Percentiles rank a stretch among this genome's conserved stretches.
Conservation (phyloP, 2,888 invertebrate species). For the Vanessa cardui region DNA sequence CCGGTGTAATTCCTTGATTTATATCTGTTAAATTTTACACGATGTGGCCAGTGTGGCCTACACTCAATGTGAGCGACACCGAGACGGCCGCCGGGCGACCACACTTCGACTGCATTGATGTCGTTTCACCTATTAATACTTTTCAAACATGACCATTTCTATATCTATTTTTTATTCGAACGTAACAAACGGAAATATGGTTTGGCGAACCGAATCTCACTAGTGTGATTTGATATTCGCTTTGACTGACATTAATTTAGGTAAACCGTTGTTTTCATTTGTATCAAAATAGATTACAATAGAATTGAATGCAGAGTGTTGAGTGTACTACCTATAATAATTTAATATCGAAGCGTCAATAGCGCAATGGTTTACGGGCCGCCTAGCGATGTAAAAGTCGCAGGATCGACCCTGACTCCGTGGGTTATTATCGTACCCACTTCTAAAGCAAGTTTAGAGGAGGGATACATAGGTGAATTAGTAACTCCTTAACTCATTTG, state of each 20-base stretch:
- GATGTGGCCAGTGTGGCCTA: conserved; percentile 15
- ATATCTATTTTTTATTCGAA: conserved; percentile 9
- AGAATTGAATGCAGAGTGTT: too few relatives aligned
- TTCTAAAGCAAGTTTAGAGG: too few relatives aligned
- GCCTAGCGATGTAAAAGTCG: too few relatives aligned
- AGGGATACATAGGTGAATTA: too few relatives aligned
- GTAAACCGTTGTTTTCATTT: too few relatives aligned
- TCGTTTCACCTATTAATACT: conserved; percentile 51
- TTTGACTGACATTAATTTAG: not conserved
- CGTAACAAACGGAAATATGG: not conserved
- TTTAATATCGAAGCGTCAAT: too few relatives aligned
- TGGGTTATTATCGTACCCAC: too few relatives aligned
- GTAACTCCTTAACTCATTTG: too few relatives aligned
- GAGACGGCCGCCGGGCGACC: conserved; percentile 43
- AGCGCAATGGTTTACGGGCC: too few relatives aligned
- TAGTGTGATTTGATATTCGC: not conserved
- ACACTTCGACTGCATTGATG: conserved; percentile 40
- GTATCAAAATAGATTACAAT: too few relatives aligned
- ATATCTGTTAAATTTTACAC: not conserved
- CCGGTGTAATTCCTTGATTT: not conserved
- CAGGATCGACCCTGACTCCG: too few relatives aligned
- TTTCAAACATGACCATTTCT: conserved; percentile 7
- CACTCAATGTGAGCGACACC: conserved; percentile 34
- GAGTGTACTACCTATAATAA: too few relatives aligned
- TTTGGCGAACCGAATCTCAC: not conserved